Base-by-base conservation (phyloP, 2,113 vertebrate genomes). In the Ictalurus punctatus region DNA sequence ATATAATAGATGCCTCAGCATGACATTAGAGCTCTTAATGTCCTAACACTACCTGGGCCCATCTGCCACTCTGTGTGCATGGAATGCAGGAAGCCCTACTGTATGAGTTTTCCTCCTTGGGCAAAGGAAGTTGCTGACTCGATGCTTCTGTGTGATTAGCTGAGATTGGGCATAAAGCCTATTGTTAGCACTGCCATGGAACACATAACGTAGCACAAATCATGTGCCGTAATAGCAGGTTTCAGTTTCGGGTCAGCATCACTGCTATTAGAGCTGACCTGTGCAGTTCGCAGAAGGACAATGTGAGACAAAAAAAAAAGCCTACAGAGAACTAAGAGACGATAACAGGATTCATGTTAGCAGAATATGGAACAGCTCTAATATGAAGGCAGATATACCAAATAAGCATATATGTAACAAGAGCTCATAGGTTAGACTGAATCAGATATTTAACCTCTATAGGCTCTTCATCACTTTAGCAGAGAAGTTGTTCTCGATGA, bases 231-330 rank as follows among this genome's bases (percentile, higher is more conserved):
- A 85, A 71, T 71, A 87, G 63, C 73, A 86, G 86, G 48, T 76
- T 65, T 67, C 59, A 21, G 52, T 86, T 85, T 73, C 30, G 85
- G 30, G 65, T 61, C 63, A 83, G 73, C 65, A 56, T 21, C 34
- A 10, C 21, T 54, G 83, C 54, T 71, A n/a, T 85, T 79, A 67
- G 30, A 89, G 84, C 44, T 89, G 87, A 40, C 67, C 58, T 85
- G 80, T 87, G 81, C 65, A 82, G 48, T 87, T 83, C 82, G 63
- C 40, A 67, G 61, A 87, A 85, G 87, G 56, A 76, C 69, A 82
- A 76, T 17, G 34, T 67, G 40, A 87, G 69, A 71, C 4, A n/a
- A 69, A 17, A 34, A 17, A 34, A 34, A 21, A 61, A 69, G 34
- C 61, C 56, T 27, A 59, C 0, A 13, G 48, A 21, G 23, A 59